Base-by-base conservation (phyloP, 2,797 vertebrate genomes). In the Acipenser oxyrinchus region DNA sequence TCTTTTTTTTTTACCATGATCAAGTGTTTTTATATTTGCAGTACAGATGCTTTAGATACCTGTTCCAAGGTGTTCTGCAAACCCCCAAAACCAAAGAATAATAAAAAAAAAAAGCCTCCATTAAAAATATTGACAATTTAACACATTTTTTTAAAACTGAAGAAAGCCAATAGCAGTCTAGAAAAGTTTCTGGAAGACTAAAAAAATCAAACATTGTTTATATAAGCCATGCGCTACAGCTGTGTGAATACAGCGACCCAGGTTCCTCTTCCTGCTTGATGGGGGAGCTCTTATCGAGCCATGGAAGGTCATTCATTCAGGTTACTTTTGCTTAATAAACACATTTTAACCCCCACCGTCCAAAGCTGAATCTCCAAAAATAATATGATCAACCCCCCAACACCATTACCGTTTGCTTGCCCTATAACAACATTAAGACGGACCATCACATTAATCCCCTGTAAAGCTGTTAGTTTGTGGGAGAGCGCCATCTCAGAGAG, bases 401-500 rank as follows among this genome's bases (percentile, higher is more conserved):
- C 55, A 10, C 55, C 55, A 57, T 57, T 57, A 57, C 6, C 55
- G 4, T 57, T 57, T 57, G 55, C 11, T 9, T 57, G 8, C 55
- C 55, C 13, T 57, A 2, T 4, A 78, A 74, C 66, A 76, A 69
- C 66, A 81, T 76, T 77, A 75, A 73, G 69, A 76, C 53, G 69
- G 1, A 67, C 62, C 69, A 72, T 51, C 23, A 63, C 71, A 69
- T 74, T 77, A 73, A 74, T 67, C 68, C 74, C 55, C 55, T 51
- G 8, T 50, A 50, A 61, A 10, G 11, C 10, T 55, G 55, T 10
- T 57, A 57, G 69, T 66, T 67, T 70, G 66, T 71, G 68, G 68
- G 49, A 9, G 69, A 72, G 67, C 11, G 3, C 71, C 68, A 74
- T 76, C 0, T 57, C 0, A 72, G 78, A 60, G 6, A 15, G 49